Conservation (phyloP, 2,888 invertebrate species). For the Leucophora obtusa region DNA sequence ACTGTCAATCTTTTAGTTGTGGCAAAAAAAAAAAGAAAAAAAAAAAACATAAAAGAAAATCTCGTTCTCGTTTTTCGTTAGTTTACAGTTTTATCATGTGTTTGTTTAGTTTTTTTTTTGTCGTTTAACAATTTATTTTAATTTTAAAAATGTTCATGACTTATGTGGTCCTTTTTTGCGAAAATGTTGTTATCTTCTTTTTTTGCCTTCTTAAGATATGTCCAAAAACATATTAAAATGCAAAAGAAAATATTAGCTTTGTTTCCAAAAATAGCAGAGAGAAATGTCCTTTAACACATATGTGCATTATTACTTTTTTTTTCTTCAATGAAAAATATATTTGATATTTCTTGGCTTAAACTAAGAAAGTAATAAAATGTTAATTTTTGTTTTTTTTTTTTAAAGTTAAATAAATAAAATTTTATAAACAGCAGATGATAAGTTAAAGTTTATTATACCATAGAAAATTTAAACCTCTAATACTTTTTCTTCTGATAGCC, state of each 20-base stretch:
- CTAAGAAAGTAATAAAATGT: slow-evolving; percentile 47
- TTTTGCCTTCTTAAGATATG: slow-evolving; percentile 19
- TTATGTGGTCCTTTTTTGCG: slow-evolving; percentile 46
- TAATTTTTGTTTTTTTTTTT: background rate
- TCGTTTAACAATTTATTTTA: slow-evolving; percentile 56
- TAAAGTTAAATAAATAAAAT: no score
- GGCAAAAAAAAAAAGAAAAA: background rate
- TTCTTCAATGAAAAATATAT: slow-evolving; percentile 10
- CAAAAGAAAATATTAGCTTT: slow-evolving; percentile 58
- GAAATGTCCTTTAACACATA: slow-evolving; percentile 50
- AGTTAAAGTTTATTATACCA: no score
- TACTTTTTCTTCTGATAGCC: no score
- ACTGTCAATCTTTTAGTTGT: slow-evolving; percentile 53
- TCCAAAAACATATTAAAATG: slow-evolving; percentile 61
- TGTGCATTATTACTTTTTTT: slow-evolving; percentile 46
- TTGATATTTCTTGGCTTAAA: slow-evolving; percentile 5
- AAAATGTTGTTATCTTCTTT: slow-evolving; percentile 16
- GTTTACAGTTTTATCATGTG: slow-evolving; percentile 49
- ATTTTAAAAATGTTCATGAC: slow-evolving; percentile 59
- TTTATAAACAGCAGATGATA: no score
- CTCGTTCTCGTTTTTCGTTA: slow-evolving; percentile 22
- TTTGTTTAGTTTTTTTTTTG: slow-evolving; percentile 39
- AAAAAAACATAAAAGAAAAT: slow-evolving; percentile 4
- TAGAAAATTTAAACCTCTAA: no score
- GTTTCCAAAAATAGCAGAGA: background rate